Base-by-base conservation (phyloP, 2,888 invertebrate species). In the Epicampocera succincta region DNA sequence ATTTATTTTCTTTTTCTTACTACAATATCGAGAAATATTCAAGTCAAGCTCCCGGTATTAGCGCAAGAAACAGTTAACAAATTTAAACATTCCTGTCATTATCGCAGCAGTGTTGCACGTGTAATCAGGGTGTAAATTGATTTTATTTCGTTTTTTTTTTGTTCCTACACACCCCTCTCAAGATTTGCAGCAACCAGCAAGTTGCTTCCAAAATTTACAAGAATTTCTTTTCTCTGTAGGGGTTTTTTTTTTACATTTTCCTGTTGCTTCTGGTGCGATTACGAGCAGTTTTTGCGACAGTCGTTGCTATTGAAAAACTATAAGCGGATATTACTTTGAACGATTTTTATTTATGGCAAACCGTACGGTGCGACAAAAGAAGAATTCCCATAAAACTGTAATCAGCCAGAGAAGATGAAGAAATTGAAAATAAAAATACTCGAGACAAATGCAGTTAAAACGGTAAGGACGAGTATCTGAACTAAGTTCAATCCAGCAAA, bases 101-200 rank as follows among this genome's bases (percentile, higher is more conserved):
- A 71, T 75, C 74, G 52, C 71, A 69, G 69, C 50, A 75, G 46
- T 33, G 63, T 66, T 74, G 78, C 78, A 82, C 82, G 82, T 82
- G 82, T 78, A 77, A 78, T 82, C 82, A 78, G 74, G 65, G 78
- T 82, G 82, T 78, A 82, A 78, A 82, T 82, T 82, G 78, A 82
- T 71, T 78, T 82, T 72, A 56, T 63, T 61, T 11, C 3, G 1
- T 33, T 33, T 33, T 33, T 33, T 6, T 33, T 33, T 33, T 33
- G 3, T 33, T 33, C 1, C 9, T 33, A 5, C 8, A 68, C 42
- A 40, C 58, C 40, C n/a, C 40, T n/a, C 11, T 4, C 15, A 40
- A 38, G 40, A 42, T 42, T 40, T 68, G 13, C 17, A 56, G 21
- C 56, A 66, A 33, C 50, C 44, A 21, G 46, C 48, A 60, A 68